Conservation (phyloP, 2,113 vertebrate genomes). For the Aegotheles bennettii region DNA sequence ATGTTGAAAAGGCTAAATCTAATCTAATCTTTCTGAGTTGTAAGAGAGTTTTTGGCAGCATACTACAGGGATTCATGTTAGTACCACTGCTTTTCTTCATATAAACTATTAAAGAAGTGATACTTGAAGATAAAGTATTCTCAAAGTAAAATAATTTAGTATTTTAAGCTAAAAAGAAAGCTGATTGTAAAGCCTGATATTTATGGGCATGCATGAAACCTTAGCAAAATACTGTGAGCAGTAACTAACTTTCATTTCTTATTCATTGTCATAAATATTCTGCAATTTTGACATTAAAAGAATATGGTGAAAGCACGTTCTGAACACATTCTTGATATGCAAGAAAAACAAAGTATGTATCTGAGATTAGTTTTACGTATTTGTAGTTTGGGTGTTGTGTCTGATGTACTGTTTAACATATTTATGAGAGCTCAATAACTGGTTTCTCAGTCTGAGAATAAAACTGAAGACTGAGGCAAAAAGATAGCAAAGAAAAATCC, state of each 20-base stretch:
- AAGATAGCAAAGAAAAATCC: neutral
- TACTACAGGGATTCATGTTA: neutral
- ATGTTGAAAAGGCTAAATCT: conserved; percentile 35
- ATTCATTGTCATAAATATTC: neutral
- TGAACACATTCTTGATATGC: neutral
- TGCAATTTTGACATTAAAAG: neutral
- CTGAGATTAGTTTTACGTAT: neutral
- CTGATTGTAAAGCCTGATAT: neutral
- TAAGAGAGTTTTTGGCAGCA: neutral
- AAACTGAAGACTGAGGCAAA: neutral
- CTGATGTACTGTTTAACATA: neutral
- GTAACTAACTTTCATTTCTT: neutral
- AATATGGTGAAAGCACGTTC: neutral
- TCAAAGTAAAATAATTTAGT: neutral
- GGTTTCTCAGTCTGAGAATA: neutral
- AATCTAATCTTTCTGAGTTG: conserved; percentile 20
- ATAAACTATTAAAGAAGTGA: conserved; percentile 26
- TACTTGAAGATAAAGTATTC: conserved; percentile 34
- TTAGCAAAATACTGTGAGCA: neutral
- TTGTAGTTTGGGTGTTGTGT: neutral
- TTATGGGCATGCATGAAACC: neutral
- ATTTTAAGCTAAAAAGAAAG: neutral
- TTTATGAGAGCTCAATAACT: neutral
- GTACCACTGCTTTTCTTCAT: neutral
- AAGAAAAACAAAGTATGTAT: neutral